Percentiles rank a stretch among this genome's conserved stretches.
Evolutionary conservation across 1,140 invertebrate species (phyloP).

Genomic region (Anagrus nilaparvatae): DNA sequence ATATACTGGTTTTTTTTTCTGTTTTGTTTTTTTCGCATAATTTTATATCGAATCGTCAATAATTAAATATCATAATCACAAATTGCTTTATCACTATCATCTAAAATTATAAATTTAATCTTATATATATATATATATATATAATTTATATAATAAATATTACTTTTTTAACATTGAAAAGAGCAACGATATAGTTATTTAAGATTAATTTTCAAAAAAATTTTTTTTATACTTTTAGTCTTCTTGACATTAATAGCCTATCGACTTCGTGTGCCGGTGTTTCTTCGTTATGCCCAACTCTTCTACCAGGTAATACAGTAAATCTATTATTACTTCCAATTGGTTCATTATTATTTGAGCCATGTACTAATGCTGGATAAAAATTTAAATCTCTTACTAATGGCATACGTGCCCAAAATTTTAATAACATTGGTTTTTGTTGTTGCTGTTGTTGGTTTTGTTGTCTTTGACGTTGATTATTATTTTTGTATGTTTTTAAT

Average conservation of each 20-base stretch:
- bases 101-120: too few relatives aligned
- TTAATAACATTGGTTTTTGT: constrained; percentile 22
- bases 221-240: background rate
- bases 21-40: too few relatives aligned
- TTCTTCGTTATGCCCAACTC: constrained; percentile 14
- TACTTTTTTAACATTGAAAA: too few relatives aligned
- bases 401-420: constrained; percentile 32
- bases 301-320: too few relatives aligned
- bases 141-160: too few relatives aligned
- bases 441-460: constrained; percentile 17
- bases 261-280: constrained; percentile 15
- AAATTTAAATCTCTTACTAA: constrained; percentile 25
- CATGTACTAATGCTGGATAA: constrained; percentile 19
- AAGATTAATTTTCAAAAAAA: background rate
- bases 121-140: too few relatives aligned
- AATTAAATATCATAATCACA: too few relatives aligned
- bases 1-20: too few relatives aligned
- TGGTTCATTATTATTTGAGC: constrained; percentile 18
- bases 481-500: too few relatives aligned
- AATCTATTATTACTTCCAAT: constrained; percentile 14
- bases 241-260: constrained; percentile 7
- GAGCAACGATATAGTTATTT: background rate
- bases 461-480: too few relatives aligned
- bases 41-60: too few relatives aligned
- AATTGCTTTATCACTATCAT: too few relatives aligned